phyloP scores from a whole-genome alignment of 2,113 vertebrate genomes.

The Chinchilla lanigera region DNA sequence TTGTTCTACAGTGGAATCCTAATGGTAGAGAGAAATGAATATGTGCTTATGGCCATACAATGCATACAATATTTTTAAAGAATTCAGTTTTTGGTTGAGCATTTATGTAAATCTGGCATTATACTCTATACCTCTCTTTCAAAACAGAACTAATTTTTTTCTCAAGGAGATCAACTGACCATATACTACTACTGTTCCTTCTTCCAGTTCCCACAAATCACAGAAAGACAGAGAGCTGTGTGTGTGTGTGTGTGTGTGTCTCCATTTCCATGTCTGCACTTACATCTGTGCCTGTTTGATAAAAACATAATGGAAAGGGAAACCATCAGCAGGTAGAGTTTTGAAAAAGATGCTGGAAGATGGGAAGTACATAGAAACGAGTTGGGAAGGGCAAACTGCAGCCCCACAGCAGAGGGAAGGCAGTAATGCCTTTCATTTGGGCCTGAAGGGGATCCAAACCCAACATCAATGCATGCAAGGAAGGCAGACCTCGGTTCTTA shows the following conservation, averaged over 20 bases:
- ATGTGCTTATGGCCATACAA: not conserved
- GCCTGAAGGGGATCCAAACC: not conserved
- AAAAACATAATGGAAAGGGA: not conserved
- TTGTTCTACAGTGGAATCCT: not conserved
- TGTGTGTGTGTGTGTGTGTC: not conserved
- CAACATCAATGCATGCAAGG: not conserved
- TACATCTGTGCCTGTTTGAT: not conserved
- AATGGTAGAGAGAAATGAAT: not conserved
- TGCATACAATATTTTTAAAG: not conserved
- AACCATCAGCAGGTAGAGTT: not conserved
- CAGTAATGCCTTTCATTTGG: not conserved
- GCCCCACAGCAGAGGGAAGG: not conserved
- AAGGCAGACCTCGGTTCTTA: not conserved
- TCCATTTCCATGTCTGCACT: not conserved
- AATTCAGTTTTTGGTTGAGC: not conserved
- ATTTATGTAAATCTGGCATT: not conserved
- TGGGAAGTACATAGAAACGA: not conserved
- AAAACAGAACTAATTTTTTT: not conserved
- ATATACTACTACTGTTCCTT: not conserved
- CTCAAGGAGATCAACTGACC: not conserved
- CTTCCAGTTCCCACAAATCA: not conserved
- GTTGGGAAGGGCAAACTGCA: not conserved
- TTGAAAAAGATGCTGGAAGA: not conserved
- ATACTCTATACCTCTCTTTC: not conserved
- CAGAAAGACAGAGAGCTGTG: not conserved